Percentiles rank a stretch among this genome's conserved stretches.
Conservation (phyloP, 2,797 vertebrate genomes). For the Crocodylus rhombifer region DNA sequence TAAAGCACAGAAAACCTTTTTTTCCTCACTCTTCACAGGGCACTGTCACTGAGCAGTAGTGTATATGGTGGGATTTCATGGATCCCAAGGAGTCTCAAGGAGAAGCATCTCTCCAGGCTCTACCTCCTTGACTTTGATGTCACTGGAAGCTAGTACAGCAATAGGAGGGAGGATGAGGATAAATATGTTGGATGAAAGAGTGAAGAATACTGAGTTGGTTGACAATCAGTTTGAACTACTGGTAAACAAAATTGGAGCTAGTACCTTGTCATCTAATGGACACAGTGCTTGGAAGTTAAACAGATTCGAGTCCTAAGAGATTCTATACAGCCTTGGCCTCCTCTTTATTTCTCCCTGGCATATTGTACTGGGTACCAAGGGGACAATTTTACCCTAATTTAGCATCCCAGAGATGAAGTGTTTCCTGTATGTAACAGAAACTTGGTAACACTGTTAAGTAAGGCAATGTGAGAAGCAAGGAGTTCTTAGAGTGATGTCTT, state of each 20-base stretch:
- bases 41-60: background rate
- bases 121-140: background rate
- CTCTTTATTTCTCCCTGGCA: background rate
- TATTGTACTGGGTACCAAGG: background rate
- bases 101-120: background rate
- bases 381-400: background rate
- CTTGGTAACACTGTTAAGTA: background rate
- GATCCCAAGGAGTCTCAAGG: background rate
- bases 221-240: background rate
- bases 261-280: background rate
- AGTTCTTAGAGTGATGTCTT: background rate
- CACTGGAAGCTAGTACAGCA: too few species aligned
- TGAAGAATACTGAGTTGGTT: background rate
- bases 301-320: background rate
- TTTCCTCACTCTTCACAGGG: background rate
- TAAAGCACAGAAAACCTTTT: background rate
- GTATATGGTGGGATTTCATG: fast-evolving
- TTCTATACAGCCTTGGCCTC: background rate
- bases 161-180: too few species aligned
- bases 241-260: background rate
- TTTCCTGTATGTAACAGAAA: fast-evolving
- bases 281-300: background rate
- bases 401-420: background rate
- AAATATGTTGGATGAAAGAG: too few species aligned
- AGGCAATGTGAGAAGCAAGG: background rate